A percentile compares a stretch with the other conserved stretches of the same genome.
phyloP scores from a whole-genome alignment of 2,888 invertebrate species.

The Andricus curvator region DNA sequence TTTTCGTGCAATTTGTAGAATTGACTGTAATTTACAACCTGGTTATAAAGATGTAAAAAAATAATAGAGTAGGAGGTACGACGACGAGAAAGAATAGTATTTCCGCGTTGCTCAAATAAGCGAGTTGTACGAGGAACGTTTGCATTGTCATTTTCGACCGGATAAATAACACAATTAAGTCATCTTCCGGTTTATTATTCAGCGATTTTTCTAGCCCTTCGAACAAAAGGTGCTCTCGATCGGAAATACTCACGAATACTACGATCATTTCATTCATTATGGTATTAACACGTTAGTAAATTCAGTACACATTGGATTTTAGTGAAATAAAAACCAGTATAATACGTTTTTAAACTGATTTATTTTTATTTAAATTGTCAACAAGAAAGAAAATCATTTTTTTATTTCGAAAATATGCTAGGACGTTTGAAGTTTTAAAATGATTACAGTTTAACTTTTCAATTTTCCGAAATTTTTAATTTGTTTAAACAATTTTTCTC shows the following conservation, averaged over 20 bases:
- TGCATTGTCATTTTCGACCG: constrained; percentile 55
- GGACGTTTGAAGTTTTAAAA: too few relatives aligned
- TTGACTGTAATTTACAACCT: background rate
- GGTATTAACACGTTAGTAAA: background rate
- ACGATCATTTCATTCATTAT: constrained; percentile 2
- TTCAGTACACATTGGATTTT: background rate
- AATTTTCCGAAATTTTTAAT: too few relatives aligned
- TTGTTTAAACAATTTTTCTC: too few relatives aligned
- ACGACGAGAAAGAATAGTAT: constrained; percentile 20
- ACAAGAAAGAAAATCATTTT: too few relatives aligned
- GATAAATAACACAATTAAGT: constrained; percentile 57
- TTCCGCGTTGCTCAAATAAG: constrained; percentile 42
- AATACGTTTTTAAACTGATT: background rate
- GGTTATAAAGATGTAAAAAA: constrained; percentile 28
- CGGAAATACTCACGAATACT: constrained; percentile 22
- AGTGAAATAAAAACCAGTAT: background rate
- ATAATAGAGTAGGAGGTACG: constrained; percentile 6
- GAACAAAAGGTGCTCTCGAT: constrained; percentile 31
- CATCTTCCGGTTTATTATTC: constrained; percentile 60
- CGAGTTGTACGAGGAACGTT: constrained; percentile 50
- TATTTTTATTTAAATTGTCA: too few relatives aligned
- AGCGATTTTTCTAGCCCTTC: constrained; percentile 17
- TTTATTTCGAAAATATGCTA: too few relatives aligned
- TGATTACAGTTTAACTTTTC: too few relatives aligned
- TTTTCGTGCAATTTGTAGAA: background rate